Percentiles rank a stretch among this genome's conserved stretches.
These are phyloP conservation scores for Trachythela sp. DNA, from an alignment of 64 coral and sea anemone species.

Conservation along the genomic window DNA sequence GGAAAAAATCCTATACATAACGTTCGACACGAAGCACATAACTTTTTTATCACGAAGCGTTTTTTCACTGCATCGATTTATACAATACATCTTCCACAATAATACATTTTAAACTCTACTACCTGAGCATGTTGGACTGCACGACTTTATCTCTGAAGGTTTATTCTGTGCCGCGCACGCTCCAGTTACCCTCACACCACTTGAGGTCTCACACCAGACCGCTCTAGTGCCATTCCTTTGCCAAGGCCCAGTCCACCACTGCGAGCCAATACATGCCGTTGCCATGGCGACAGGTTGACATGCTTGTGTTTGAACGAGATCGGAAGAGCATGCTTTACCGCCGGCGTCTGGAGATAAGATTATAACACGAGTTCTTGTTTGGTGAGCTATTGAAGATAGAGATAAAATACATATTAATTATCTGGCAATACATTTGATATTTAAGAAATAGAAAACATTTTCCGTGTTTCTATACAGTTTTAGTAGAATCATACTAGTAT, in stretches of 20 bases:
- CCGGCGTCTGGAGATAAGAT: background rate
- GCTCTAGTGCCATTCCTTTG: background rate
- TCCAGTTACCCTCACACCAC: background rate
- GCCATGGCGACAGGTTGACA: background rate
- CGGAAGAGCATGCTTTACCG: background rate
- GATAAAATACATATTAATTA: background rate
- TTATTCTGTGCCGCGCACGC: background rate
- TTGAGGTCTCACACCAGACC: background rate
- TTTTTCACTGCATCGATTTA: no score
- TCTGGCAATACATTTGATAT: background rate
- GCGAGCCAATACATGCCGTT: background rate
- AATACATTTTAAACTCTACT: background rate
- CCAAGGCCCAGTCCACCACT: background rate
- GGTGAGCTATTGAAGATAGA: background rate
- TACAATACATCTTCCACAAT: no score
- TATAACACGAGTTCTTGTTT: background rate
- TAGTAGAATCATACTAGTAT: no score
- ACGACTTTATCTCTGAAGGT: background rate
- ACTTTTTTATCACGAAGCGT: no score
- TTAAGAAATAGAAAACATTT: no score
- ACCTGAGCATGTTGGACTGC: conserved; percentile 7
- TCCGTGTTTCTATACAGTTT: no score
- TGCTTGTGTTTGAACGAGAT: background rate
- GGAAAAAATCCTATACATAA: no score
- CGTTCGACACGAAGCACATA: no score